These are phyloP conservation scores for Microchirus variegatus DNA, from an alignment of 2,797 vertebrate genomes.

Conservation along the genomic window DNA sequence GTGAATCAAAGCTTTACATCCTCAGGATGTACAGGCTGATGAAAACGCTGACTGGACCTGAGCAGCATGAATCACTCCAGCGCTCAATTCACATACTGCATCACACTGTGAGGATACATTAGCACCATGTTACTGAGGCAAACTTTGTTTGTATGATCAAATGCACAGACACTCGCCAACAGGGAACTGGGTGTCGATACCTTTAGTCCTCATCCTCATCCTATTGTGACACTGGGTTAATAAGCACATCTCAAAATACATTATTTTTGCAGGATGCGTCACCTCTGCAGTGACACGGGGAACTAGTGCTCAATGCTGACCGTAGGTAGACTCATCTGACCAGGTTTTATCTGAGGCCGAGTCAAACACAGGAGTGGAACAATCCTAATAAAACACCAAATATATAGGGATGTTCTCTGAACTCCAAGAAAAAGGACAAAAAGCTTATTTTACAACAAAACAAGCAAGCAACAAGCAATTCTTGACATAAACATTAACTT, in stretches of 20 bases:
- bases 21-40: conserved; percentile 25
- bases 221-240: conserved; percentile 64
- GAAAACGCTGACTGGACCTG: conserved; percentile 34
- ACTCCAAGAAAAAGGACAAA: too few relatives aligned
- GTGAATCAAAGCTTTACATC: conserved; percentile 34
- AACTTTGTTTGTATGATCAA: too few relatives aligned
- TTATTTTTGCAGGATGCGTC: conserved; percentile 60
- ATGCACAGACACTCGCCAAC: conserved; percentile 7
- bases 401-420: background rate
- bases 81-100: conserved; percentile 15
- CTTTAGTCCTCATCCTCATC: conserved; percentile 27
- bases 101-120: conserved; percentile 12
- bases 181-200: conserved; percentile 23
- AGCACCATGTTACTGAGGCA: background rate
- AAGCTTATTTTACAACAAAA: background rate
- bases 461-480: background rate
- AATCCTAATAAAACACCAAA: conserved; percentile 1
- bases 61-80: conserved; percentile 31
- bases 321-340: conserved; percentile 34
- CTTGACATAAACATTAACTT: conserved; percentile 3
- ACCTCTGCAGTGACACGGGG: conserved; percentile 62
- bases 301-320: conserved; percentile 56
- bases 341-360: conserved; percentile 20
- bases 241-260: conserved; percentile 70
- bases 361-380: too few relatives aligned